These are phyloP conservation scores for Drosophila setifemur DNA, from an alignment of 1,140 invertebrate genomes.

Conservation along the genomic window DNA sequence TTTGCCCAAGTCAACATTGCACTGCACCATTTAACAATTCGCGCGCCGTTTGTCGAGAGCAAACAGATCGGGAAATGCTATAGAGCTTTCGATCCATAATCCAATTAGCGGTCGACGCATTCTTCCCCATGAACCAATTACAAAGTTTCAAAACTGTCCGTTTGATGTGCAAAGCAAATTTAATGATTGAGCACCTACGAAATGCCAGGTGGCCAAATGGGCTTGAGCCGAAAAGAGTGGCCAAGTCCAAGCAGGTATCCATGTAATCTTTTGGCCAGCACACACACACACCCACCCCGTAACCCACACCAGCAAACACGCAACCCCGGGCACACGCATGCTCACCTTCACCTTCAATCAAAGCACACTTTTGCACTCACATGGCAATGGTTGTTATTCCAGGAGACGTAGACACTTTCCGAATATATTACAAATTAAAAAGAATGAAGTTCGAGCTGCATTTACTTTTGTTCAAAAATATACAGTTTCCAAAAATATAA, in stretches of 20 bases:
- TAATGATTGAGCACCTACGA: constrained; percentile 22
- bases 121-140: constrained; percentile 3
- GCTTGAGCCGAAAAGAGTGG: constrained; percentile 13
- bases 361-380: constrained; percentile 26
- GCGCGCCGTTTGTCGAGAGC: constrained; percentile 4
- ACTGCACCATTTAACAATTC: constrained; percentile 71
- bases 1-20: constrained; percentile 61
- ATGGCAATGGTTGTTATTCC: constrained; percentile 1
- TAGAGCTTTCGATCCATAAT: too few relatives aligned
- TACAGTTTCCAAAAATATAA: too few relatives aligned
- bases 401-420: background rate
- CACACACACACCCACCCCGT: constrained; percentile 10
- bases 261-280: constrained; percentile 46
- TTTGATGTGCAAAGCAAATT: constrained; percentile 10
- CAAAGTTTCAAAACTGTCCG: constrained; percentile 17
- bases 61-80: constrained; percentile 28
- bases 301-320: constrained; percentile 1
- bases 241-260: constrained; percentile 47
- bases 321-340: constrained; percentile 11
- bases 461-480: too few relatives aligned
- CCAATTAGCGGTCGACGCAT: constrained; percentile 51
- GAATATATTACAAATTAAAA: too few relatives aligned
- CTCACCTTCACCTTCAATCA: constrained; percentile 19
- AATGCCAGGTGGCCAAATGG: background rate
- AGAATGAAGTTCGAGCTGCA: too few relatives aligned